Conservation (phyloP, 2,113 vertebrate genomes). For the Fulica atra region DNA sequence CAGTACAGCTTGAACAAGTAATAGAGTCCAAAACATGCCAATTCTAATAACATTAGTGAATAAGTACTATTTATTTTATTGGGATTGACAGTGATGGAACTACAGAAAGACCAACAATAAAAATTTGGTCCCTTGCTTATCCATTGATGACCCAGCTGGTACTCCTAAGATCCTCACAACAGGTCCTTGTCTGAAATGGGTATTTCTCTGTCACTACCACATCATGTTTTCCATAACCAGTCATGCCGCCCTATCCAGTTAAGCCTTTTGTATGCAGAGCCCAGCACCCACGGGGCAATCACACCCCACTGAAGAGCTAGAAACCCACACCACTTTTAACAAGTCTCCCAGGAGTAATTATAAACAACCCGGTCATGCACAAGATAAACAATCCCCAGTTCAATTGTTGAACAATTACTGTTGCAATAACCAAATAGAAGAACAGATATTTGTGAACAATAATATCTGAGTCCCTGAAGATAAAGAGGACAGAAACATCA, state of each 20-base stretch:
- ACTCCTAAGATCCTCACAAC: background rate
- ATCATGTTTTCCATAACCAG: background rate
- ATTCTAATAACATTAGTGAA: background rate
- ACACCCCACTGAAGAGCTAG: background rate
- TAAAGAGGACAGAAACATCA: background rate
- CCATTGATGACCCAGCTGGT: background rate
- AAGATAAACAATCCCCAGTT: conserved; percentile 1
- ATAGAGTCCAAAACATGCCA: background rate
- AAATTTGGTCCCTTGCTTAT: background rate
- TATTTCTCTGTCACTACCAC: background rate
- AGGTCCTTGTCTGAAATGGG: background rate
- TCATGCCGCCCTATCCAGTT: background rate
- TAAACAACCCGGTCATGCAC: background rate
- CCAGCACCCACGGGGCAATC: background rate
- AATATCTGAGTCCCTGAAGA: background rate
- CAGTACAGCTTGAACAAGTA: background rate
- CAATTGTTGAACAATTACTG: conserved; percentile 4
- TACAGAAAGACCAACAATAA: background rate
- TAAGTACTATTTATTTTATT: background rate
- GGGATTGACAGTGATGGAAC: background rate
- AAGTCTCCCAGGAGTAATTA: background rate
- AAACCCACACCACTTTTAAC: background rate
- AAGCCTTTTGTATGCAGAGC: background rate
- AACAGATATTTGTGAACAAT: conserved; percentile 11
- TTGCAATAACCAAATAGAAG: background rate